phyloP scores from a whole-genome alignment of 2,797 vertebrate species.

The Podarcis siculus region DNA sequence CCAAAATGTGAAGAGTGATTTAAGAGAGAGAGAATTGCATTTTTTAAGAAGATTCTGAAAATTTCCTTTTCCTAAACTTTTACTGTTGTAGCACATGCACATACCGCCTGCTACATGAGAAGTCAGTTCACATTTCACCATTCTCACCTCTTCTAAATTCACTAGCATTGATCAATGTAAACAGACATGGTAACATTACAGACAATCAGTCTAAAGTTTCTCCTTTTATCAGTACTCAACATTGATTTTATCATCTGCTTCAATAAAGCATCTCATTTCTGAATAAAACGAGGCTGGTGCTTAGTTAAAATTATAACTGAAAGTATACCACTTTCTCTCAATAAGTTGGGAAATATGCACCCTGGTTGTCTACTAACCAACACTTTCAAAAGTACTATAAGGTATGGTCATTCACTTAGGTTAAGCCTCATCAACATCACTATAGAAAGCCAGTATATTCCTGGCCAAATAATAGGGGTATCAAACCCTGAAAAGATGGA shows the following conservation, averaged over 20 bases:
- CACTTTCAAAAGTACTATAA: background rate
- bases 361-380: background rate
- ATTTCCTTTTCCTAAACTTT: too few relatives aligned
- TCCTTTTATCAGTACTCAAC: background rate
- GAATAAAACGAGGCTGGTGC: background rate
- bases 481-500: background rate
- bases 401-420: background rate
- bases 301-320: background rate
- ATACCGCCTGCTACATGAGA: background rate
- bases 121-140: background rate
- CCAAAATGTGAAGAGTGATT: too few relatives aligned
- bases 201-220: background rate
- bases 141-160: background rate
- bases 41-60: too few relatives aligned
- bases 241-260: background rate
- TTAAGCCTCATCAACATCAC: background rate
- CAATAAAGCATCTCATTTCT: background rate
- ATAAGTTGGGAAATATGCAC: background rate
- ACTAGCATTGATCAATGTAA: background rate
- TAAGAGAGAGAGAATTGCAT: too few relatives aligned
- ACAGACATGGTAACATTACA: background rate
- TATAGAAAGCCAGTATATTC: background rate
- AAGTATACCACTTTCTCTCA: background rate
- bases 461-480: background rate
- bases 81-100: too few relatives aligned